Evolutionary conservation across 2,797 vertebrate species (phyloP), one percentile per base, ranked within the genome.

Genomic region (Synaphobranchus kaupii): DNA sequence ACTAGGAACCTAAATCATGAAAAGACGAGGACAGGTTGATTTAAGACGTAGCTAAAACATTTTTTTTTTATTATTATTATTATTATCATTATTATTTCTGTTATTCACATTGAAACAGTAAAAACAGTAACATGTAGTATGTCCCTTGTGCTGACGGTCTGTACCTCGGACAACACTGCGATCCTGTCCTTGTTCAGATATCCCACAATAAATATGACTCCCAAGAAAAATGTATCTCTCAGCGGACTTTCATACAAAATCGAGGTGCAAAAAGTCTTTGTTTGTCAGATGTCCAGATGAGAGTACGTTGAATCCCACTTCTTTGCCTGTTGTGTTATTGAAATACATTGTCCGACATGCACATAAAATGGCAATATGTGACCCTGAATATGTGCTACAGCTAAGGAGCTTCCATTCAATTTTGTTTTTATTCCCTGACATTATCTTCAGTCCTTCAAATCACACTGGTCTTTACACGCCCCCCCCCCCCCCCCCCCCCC

Each of bases 51-150:
- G 93, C 94, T 96, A 96, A 96, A 95, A 92, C 92, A 86, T 87
- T 88, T 94, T 96, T 90, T 88, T 88, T 81, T 95, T 66, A 66
- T 66, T 66, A 66, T 73, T 73, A 66, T 66, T 81, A 81, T 81
- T 95, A 94, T 94, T 95, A 93, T 93, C 96, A 96, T 97, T 95
- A 66, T 66, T 81, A 81, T 81, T 95, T 94, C 95, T 95, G 93
- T 93, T 96, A 96, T 97, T 95, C 96, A 97, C 96, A 96, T 94
- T 89, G 93, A 96, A 93, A 96, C 95, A 94, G 95, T 94, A 96
- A 88, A 92, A 93, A 91, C 91, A 92, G 90, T 91, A 90, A 94
- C 91, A 89, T 91, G 90, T 90, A 90, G 90, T 90, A 90, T 91
- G 87, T 90, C 89, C 73, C 76, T 13, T 47, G 47, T 81, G 56